Conservation (phyloP, 2,888 invertebrate species). For the Omphaloscelis lunosa region DNA sequence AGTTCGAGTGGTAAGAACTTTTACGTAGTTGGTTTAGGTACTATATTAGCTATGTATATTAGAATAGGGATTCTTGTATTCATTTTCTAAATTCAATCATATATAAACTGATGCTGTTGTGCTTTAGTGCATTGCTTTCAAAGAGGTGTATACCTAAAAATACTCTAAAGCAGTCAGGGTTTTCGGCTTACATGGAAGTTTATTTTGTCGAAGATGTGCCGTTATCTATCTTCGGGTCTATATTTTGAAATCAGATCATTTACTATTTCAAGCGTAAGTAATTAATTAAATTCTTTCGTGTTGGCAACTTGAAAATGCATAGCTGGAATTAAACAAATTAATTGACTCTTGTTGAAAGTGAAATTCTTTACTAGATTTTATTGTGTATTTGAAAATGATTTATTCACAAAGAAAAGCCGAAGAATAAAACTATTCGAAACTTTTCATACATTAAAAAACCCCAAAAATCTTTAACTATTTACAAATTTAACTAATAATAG, state of each 20-base stretch:
- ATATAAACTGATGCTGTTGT: background rate
- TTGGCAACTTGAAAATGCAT: constrained; percentile 11
- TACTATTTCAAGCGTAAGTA: constrained; percentile 8
- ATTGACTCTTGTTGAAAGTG: constrained; percentile 27
- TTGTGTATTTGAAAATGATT: constrained; percentile 18
- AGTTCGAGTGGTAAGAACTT: constrained; percentile 7
- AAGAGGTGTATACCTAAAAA: background rate
- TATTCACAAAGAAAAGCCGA: background rate
- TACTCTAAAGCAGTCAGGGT: no score
- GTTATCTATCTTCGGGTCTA: background rate
- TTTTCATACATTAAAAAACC: background rate
- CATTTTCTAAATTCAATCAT: background rate
- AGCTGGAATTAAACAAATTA: constrained; percentile 26
- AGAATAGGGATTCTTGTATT: background rate
- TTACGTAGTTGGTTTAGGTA: background rate
- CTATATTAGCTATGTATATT: background rate
- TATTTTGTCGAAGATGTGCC: background rate
- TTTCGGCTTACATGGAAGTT: background rate
- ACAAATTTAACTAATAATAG: background rate
- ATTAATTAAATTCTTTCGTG: constrained; percentile 5
- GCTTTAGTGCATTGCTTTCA: background rate
- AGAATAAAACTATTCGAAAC: constrained; percentile 20
- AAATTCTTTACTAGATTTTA: constrained; percentile 23
- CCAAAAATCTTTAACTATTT: background rate
- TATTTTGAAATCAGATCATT: background rate